Percentiles rank a stretch among this genome's conserved stretches.
Evolutionary conservation across 2,113 vertebrate species (phyloP).

Genomic region (Microtus ochrogaster): DNA sequence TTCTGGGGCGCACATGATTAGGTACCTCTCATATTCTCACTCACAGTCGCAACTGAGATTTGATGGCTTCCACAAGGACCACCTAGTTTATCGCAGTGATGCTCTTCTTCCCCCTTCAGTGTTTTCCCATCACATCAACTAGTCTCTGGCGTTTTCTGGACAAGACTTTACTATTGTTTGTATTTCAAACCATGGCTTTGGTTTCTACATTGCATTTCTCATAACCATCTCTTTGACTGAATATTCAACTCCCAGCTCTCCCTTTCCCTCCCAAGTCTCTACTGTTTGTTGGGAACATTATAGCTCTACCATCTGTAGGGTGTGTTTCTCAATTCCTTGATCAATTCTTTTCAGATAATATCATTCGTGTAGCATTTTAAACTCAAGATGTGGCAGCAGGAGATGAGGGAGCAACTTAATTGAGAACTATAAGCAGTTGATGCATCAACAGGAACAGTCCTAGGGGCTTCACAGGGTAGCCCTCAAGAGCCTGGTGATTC

Average conservation of each 20-base stretch:
- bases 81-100: background rate
- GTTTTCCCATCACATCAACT: background rate
- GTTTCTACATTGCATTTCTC: background rate
- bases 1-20: background rate
- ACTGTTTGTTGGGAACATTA: background rate
- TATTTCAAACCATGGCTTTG: background rate
- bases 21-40: background rate
- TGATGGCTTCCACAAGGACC: background rate
- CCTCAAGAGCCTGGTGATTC: background rate
- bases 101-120: background rate
- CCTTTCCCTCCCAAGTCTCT: background rate
- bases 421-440: background rate
- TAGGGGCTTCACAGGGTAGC: background rate
- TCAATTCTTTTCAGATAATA: background rate
- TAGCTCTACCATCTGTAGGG: background rate
- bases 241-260: background rate
- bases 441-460: background rate
- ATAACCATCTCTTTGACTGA: background rate
- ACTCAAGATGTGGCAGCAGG: background rate
- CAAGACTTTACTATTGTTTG: background rate
- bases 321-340: background rate
- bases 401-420: slow-evolving; percentile 38
- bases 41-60: background rate
- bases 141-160: background rate
- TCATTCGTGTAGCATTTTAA: background rate